Evolutionary conservation across 2,113 vertebrate genomes (phyloP).

Genomic region (Parotia lawesii): DNA sequence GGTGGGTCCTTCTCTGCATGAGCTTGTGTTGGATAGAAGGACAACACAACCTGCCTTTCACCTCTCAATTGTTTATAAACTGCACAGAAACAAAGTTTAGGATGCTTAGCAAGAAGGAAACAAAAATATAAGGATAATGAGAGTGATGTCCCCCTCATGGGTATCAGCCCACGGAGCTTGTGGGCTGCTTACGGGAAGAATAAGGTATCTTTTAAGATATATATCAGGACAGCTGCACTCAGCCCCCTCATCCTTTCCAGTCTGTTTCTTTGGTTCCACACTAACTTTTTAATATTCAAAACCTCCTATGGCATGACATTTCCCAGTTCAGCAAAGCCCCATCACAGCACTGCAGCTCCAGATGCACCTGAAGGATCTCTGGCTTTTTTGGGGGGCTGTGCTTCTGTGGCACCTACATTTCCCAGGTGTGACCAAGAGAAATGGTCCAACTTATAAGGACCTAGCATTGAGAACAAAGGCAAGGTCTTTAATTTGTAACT

Average conservation of each 20-base stretch:
- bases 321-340: not conserved
- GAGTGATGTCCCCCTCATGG: not conserved
- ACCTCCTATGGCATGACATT: not conserved
- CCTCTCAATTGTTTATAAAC: not conserved
- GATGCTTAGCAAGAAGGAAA: not conserved
- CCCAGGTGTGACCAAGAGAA: not conserved
- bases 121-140: not conserved
- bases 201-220: not conserved
- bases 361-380: not conserved
- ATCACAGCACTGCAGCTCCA: not conserved
- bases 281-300: not conserved
- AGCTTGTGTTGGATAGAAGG: not conserved
- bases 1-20: not conserved
- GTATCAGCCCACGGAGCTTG: not conserved
- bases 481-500: not conserved
- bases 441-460: not conserved
- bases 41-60: not conserved
- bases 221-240: not conserved
- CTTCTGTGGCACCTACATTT: rapidly evolving
- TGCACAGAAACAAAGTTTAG: not conserved
- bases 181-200: not conserved
- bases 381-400: not conserved
- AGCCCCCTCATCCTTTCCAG: not conserved
- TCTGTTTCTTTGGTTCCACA: not conserved
- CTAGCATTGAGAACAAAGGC: not conserved